phyloP scores from a whole-genome alignment of 1,140 invertebrate genomes.

The Leptestheria dahalacensis region DNA sequence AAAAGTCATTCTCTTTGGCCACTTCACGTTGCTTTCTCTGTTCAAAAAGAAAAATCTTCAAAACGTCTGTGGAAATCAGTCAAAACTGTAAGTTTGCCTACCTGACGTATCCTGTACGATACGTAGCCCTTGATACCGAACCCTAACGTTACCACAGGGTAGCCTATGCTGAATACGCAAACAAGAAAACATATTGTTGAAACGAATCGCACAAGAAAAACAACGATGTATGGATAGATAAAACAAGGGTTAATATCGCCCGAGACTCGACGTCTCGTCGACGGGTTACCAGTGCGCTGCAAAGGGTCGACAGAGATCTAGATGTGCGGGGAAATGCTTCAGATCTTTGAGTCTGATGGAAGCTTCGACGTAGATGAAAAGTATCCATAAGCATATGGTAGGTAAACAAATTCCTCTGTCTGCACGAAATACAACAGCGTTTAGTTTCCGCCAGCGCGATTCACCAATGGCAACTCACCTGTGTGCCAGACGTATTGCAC shows the following conservation, averaged over 20 bases:
- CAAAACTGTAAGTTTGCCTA: slow-evolving; percentile 28
- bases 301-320: slow-evolving; percentile 91
- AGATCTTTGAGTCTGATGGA: slow-evolving; percentile 71
- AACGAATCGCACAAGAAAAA: too few species aligned
- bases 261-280: too few species aligned
- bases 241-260: too few species aligned
- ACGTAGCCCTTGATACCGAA: slow-evolving; percentile 94
- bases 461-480: slow-evolving; percentile 41
- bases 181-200: slow-evolving; percentile 16
- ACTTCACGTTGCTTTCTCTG: slow-evolving; percentile 83
- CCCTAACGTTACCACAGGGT: slow-evolving; percentile 90
- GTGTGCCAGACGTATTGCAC: slow-evolving; percentile 98
- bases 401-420: slow-evolving; percentile 88
- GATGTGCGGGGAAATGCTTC: slow-evolving; percentile 71
- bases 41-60: slow-evolving; percentile 1
- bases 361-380: slow-evolving; percentile 91
- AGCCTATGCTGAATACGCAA: slow-evolving; percentile 63
- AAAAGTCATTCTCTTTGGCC: slow-evolving; percentile 89
- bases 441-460: slow-evolving; percentile 12
- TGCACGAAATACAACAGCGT: slow-evolving; percentile 29
- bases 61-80: too few species aligned
- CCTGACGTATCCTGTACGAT: slow-evolving; percentile 72
- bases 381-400: slow-evolving; percentile 82
- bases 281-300: slow-evolving; percentile 97
- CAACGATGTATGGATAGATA: too few species aligned